These are phyloP conservation scores for Otus sunia DNA, from an alignment of 2,113 vertebrate genomes.

Conservation along the genomic window DNA sequence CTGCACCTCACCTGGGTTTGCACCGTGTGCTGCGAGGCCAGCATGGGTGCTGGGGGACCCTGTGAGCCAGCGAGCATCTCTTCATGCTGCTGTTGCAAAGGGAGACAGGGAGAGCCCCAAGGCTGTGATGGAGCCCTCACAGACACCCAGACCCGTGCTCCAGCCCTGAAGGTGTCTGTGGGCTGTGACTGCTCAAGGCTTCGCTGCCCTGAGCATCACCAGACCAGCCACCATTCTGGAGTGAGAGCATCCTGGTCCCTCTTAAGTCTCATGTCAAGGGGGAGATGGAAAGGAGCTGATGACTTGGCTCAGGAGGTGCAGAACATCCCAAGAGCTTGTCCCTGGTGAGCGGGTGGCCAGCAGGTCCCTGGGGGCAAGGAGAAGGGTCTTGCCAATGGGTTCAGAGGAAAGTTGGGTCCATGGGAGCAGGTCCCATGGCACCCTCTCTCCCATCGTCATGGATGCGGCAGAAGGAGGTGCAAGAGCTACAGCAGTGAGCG, in stretches of 20 bases:
- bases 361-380: neutral
- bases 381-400: neutral
- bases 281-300: neutral
- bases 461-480: accelerated
- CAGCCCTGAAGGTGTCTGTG: neutral
- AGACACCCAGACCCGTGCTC: neutral
- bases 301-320: neutral
- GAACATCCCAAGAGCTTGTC: neutral
- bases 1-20: neutral
- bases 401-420: neutral
- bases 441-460: neutral
- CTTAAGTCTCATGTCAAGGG: neutral
- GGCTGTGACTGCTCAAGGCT: neutral
- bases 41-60: neutral
- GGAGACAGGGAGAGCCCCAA: neutral
- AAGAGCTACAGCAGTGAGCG: accelerated
- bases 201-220: neutral
- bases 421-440: neutral
- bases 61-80: neutral
- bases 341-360: neutral
- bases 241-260: neutral
- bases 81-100: neutral
- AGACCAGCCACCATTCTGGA: accelerated
- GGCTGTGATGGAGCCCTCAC: neutral
- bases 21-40: accelerated